These are phyloP conservation scores for Yasuhikotakia modesta DNA, from an alignment of 2,797 vertebrate species.

Conservation along the genomic window DNA sequence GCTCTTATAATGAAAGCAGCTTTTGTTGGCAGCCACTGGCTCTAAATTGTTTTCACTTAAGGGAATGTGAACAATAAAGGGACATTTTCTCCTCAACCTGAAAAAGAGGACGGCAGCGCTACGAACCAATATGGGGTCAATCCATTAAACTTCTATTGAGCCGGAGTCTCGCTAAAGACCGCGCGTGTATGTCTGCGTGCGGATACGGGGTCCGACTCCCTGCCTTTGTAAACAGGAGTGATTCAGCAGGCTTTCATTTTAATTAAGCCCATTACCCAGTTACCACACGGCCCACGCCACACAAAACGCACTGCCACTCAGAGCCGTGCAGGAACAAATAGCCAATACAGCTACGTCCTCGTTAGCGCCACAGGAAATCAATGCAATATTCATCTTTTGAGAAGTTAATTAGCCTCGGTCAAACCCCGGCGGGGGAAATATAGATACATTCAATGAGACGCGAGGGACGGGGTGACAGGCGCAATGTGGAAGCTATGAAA, in stretches of 20 bases:
- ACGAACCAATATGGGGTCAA: conserved; percentile 81
- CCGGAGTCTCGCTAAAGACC: conserved; percentile 79
- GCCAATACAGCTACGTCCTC: conserved; percentile 36
- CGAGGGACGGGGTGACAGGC: conserved; percentile 17
- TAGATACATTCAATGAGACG: conserved; percentile 31
- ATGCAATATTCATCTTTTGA: conserved; percentile 56
- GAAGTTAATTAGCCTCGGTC: conserved; percentile 58
- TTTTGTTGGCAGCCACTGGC: conserved; percentile 50
- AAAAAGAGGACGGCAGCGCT: conserved; percentile 72
- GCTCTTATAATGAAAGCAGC: conserved; percentile 57
- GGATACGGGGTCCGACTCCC: conserved; percentile 69
- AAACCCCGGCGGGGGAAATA: conserved; percentile 41
- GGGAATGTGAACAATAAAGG: conserved; percentile 82
- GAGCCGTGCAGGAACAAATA: conserved; percentile 30
- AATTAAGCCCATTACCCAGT: conserved; percentile 90
- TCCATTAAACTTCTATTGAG: conserved; percentile 89
- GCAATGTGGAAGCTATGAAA: conserved; percentile 2
- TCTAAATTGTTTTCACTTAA: conserved; percentile 62
- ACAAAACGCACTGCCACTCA: conserved; percentile 48
- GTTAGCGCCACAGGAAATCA: conserved; percentile 48
- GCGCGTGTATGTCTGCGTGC: conserved; percentile 10
- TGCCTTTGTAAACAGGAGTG: conserved; percentile 84
- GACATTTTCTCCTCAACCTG: conserved; percentile 68
- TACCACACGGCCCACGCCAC: conserved; percentile 56
- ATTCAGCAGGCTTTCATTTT: conserved; percentile 85